These are phyloP conservation scores for Odontothrips loti DNA, from an alignment of 2,888 invertebrate genomes.

Conservation along the genomic window DNA sequence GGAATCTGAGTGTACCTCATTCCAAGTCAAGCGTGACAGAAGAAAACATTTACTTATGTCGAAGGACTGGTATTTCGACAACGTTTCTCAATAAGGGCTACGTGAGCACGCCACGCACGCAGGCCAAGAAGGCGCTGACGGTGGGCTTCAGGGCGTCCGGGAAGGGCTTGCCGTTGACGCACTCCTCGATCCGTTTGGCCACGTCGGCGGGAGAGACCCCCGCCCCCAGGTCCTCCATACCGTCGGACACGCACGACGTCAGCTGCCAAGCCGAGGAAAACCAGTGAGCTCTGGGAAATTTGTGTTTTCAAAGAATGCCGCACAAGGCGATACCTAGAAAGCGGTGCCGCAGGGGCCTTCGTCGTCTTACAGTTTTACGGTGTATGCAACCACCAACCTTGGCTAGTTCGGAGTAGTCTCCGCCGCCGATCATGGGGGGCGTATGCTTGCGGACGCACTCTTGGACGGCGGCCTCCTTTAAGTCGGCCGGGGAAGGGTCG, in stretches of 20 bases:
- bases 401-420: slow-evolving; percentile 5
- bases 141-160: neutral
- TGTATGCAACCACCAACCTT: neutral
- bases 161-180: slow-evolving; percentile 9
- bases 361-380: no score
- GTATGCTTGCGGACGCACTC: neutral
- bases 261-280: neutral
- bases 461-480: slow-evolving; percentile 1
- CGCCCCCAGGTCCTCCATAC: neutral
- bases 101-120: neutral
- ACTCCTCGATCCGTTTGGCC: neutral
- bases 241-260: neutral
- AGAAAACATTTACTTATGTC: no score
- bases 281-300: no score
- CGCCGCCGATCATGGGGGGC: slow-evolving; percentile 1
- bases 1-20: no score
- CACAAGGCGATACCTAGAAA: neutral
- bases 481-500: neutral
- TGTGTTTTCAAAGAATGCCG: no score
- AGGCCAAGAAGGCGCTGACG: neutral
- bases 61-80: no score
- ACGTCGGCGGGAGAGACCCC: neutral
- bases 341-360: no score
- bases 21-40: no score
- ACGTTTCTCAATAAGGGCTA: no score